Percentiles rank a stretch among this genome's conserved stretches.
These are phyloP conservation scores for Scomber colias DNA, from an alignment of 2,113 vertebrate genomes.

Conservation along the genomic window DNA sequence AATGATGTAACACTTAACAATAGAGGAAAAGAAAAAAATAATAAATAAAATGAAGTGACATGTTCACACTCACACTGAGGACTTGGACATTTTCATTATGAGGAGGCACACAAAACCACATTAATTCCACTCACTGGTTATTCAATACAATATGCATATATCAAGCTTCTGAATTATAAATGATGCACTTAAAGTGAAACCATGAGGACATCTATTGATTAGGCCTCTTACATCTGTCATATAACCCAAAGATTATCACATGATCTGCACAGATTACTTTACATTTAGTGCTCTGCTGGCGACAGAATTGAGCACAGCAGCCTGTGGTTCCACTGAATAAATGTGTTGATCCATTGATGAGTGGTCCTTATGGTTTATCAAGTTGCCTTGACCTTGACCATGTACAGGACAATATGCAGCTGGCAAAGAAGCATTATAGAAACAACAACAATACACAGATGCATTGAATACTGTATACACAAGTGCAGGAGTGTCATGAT, in stretches of 20 bases:
- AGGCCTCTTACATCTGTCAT: slow-evolving; percentile 68
- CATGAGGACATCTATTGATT: slow-evolving; percentile 74
- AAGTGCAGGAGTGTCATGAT: no score
- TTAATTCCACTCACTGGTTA: slow-evolving; percentile 43
- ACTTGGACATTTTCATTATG: slow-evolving; percentile 57
- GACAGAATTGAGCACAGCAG: slow-evolving; percentile 25
- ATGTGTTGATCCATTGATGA: slow-evolving; percentile 47
- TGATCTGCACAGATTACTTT: slow-evolving; percentile 72
- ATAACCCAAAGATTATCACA: slow-evolving; percentile 75
- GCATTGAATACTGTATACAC: no score
- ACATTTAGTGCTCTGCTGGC: slow-evolving; percentile 32
- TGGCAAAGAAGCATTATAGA: neutral
- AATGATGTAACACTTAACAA: slow-evolving; percentile 41
- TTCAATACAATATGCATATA: slow-evolving; percentile 71
- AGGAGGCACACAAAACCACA: slow-evolving; percentile 41
- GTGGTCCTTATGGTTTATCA: slow-evolving; percentile 48
- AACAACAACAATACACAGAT: neutral
- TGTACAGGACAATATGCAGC: neutral
- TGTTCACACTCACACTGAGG: slow-evolving; percentile 21
- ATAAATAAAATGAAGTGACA: neutral
- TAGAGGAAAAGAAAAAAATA: neutral
- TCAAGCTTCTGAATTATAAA: slow-evolving; percentile 77
- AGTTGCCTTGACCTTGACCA: slow-evolving; percentile 64
- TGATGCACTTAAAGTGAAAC: slow-evolving; percentile 77
- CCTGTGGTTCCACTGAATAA: neutral